Evolutionary conservation across 1,140 invertebrate species (phyloP), one percentile per base, ranked within the genome.

Genomic region (Orius insidiosus): DNA sequence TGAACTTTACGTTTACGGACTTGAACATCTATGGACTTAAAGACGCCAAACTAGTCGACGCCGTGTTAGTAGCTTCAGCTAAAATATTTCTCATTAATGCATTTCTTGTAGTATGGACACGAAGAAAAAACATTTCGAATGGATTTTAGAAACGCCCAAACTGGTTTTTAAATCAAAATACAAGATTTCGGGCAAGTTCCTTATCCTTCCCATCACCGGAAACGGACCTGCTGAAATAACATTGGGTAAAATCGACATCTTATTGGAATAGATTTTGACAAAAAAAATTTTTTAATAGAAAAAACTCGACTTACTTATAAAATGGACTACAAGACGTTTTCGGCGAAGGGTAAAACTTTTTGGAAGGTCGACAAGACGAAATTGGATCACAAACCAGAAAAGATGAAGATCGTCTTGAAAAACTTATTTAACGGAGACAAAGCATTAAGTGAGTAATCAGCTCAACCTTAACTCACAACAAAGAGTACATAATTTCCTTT

Each of bases 191-290:
- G 79, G 80, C 18, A 68, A 70, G 34, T 69, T 84, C 42, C 55
- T 82, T 3, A 54, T 83, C 10, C 54, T 83, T 30, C 77, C 77
- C 0, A 73, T 83, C 15, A 69, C 64, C 11, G 79, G 80, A 33
- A 66, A 70, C 46, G 80, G 80, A 7, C 60, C 68, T 32, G 70
- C 70, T 0, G 78, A 80, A 52, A 69, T 82, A 5, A 78, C 75
- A 6, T 66, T 79, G 58, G 51, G 74, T 76, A 66, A 72, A 65
- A 10, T 10, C 6, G n/a, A 6, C 6, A 6, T 33, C 32, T 6
- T 33, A 33, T 7, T 7, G n/a, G 6, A 6, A 33, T 7, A 6
- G 32, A 7, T 33, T n/a, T 33, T 33, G n/a, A n/a, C 32, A 33
- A 33, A 33, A 7, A 33, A n/a, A 33, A 6, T 40, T 15, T 15